Evolutionary conservation across 37 sponge, comb jelly and placozoan species (phyloP), one percentile per base, ranked within the genome.

Genomic region (Tethya wilhelma): DNA sequence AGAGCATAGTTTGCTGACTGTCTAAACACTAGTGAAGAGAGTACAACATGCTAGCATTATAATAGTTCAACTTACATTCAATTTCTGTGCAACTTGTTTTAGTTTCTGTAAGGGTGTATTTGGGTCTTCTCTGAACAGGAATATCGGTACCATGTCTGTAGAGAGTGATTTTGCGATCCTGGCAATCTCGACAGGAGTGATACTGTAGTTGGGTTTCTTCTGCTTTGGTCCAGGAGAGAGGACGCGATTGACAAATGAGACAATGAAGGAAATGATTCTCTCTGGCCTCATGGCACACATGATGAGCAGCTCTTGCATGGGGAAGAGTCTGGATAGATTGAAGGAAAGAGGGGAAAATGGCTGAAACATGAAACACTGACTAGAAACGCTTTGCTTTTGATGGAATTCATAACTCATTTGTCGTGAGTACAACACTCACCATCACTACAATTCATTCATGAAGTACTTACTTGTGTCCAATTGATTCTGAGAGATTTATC

Each of bases 211-310:
- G 43, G 74, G 6, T 55, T 30, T 59, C 33, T 45, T 60, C 57
- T 66, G 68, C 42, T 69, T 80, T 4, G 25, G 63, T 31, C 73
- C 73, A 2, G 73, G 38, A 45, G 60, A 75, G 14, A 89, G 38
- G 0, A 90, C 91, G 7, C 42, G 8, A 58, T 77, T 30, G 41
- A 77, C 58, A 38, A 86, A 90, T n/a, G 70, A 74, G 25, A 31
- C 44, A 38, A 64, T 43, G 62, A 60, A 82, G 37, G 85, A 87
- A 33, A 78, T 72, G 37, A 44, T 53, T 42, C 91, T 85, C 53
- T 90, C 87, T n/a, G 91, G 91, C 3, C 91, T 69, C 72, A 90
- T 68, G 39, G 87, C 87, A 38, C 55, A 40, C 60, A 80, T 7
- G 23, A 80, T 34, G 7, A 90, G 78, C 25, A 90, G 66, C 59